Percentiles rank a stretch among this genome's conserved stretches.
Conservation (phyloP, 2,797 vertebrate species). For the Pantherophis alleghaniensis region DNA sequence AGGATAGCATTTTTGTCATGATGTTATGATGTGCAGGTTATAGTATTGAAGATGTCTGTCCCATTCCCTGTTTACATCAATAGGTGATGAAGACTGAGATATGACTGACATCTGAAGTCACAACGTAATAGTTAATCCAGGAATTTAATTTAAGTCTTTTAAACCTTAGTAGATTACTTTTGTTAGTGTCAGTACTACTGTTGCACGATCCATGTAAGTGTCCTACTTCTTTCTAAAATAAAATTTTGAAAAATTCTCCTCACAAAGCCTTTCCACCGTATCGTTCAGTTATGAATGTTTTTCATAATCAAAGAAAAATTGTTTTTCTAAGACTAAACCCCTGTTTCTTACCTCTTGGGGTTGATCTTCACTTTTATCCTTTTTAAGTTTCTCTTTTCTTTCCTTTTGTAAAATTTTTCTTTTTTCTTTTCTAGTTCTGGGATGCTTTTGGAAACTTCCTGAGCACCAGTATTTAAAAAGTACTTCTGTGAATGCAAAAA, state of each 20-base stretch:
- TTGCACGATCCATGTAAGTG: background rate
- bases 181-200: background rate
- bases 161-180: background rate
- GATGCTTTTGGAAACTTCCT: conserved; percentile 38
- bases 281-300: background rate
- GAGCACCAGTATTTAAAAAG: conserved; percentile 40
- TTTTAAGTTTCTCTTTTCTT: conserved; percentile 57
- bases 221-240: background rate
- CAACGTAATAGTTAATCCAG: background rate
- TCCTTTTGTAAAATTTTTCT: conserved; percentile 49
- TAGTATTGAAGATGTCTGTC: background rate
- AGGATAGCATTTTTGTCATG: background rate
- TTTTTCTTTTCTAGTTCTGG: conserved; percentile 57
- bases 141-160: background rate
- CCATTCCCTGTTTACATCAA: background rate
- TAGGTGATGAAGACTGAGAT: background rate
- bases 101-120: background rate
- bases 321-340: background rate
- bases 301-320: background rate
- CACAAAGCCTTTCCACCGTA: too few species aligned
- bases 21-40: background rate
- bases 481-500: conserved; percentile 57
- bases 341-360: conserved; percentile 65
- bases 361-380: conserved; percentile 61
- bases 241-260: background rate